Percentiles rank a stretch among this genome's conserved stretches.
Conservation (phyloP, 2,888 invertebrate species). For the Laothoe populi region DNA sequence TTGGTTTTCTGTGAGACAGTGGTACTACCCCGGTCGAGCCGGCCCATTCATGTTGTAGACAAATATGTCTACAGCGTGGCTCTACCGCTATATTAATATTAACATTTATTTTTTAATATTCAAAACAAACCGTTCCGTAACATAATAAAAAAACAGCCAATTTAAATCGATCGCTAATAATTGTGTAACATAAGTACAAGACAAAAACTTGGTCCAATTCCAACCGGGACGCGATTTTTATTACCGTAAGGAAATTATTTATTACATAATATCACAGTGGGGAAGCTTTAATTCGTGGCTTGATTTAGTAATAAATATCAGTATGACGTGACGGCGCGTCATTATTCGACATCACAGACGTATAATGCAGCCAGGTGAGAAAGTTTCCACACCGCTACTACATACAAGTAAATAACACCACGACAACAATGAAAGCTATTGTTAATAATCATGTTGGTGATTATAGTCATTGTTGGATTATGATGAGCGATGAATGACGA, state of each 20-base stretch:
- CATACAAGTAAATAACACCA: slow-evolving; percentile 37
- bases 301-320: slow-evolving; percentile 36
- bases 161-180: not conserved
- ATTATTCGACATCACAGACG: slow-evolving; percentile 37
- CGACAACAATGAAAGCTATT: slow-evolving; percentile 3
- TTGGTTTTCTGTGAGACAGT: too few relatives aligned
- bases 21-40: too few relatives aligned
- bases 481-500: not conserved
- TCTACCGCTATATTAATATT: too few relatives aligned
- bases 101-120: too few relatives aligned
- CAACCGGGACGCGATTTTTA: slow-evolving; percentile 3
- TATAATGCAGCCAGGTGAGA: slow-evolving; percentile 41
- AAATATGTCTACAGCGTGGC: too few relatives aligned
- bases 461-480: not conserved
- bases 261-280: slow-evolving; percentile 16
- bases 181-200: not conserved
- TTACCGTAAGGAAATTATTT: slow-evolving; percentile 23
- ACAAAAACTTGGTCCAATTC: not conserved
- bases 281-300: slow-evolving; percentile 32
- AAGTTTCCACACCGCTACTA: slow-evolving; percentile 40
- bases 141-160: not conserved
- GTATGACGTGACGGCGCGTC: slow-evolving; percentile 46
- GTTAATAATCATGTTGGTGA: not conserved
- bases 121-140: too few relatives aligned
- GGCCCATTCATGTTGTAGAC: too few relatives aligned